phyloP scores from a whole-genome alignment of 2,113 vertebrate genomes.

The Pipa parva region DNA sequence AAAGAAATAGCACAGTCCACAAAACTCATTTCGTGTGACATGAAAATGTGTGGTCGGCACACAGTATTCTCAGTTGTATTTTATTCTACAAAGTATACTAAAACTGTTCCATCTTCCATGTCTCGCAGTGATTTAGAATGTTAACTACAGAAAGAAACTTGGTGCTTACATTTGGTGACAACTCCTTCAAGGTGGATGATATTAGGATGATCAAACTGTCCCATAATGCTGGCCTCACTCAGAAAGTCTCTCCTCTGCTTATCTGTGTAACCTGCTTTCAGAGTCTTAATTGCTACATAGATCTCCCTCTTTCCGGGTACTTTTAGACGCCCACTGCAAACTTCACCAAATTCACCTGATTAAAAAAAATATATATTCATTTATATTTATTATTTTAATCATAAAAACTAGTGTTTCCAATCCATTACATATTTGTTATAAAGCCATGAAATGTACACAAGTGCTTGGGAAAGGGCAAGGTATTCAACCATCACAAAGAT shows the following conservation, averaged over 20 bases:
- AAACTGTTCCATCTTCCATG: conserved; percentile 82
- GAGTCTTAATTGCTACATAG: conserved; percentile 95
- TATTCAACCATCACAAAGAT: too few relatives aligned
- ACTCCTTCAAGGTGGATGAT: conserved; percentile 97
- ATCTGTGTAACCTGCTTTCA: conserved; percentile 95
- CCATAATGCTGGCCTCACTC: conserved; percentile 97
- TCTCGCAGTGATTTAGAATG: conserved; percentile 46
- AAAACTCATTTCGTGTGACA: conserved; percentile 89
- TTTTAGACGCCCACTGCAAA: conserved; percentile 94
- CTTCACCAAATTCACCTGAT: conserved; percentile 91
- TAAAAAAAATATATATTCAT: conserved; percentile 8
- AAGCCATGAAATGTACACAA: too few relatives aligned
- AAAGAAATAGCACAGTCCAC: too few relatives aligned
- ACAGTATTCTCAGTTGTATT: conserved; percentile 72
- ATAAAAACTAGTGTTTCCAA: too few relatives aligned
- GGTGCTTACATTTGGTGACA: conserved; percentile 91
- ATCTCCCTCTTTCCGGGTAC: conserved; percentile 94
- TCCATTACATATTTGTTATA: too few relatives aligned
- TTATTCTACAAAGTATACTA: conserved; percentile 66
- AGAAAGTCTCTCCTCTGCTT: conserved; percentile 95
- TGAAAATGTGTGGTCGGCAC: conserved; percentile 88
- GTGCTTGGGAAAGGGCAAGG: too few relatives aligned
- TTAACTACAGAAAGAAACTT: not conserved
- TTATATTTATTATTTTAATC: too few relatives aligned
- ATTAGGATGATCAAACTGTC: conserved; percentile 96